Conservation (phyloP, 2,797 vertebrate species). For the Nasua narica region DNA sequence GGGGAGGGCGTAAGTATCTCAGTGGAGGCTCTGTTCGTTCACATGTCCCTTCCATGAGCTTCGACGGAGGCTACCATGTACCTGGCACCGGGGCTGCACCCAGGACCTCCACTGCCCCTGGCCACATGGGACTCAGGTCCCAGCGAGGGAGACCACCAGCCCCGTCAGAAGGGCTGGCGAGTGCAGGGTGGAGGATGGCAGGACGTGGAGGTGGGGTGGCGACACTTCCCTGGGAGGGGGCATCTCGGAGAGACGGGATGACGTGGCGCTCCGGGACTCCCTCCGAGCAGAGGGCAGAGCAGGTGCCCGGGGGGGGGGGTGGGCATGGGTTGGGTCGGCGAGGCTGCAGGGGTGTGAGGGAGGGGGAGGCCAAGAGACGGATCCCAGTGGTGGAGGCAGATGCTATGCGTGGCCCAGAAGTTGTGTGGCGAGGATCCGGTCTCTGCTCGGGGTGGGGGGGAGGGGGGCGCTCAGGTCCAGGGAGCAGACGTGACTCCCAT, state of each 20-base stretch:
- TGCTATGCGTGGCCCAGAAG: background rate
- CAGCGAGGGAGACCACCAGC: background rate
- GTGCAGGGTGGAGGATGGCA: accelerated
- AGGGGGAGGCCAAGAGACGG: background rate
- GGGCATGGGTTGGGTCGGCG: accelerated
- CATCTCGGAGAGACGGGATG: background rate
- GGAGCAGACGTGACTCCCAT: background rate
- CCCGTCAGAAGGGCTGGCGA: accelerated
- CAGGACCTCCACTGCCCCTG: accelerated
- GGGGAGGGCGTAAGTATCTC: background rate
- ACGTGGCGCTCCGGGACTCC: accelerated
- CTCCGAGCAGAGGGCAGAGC: background rate
- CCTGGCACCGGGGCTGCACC: background rate
- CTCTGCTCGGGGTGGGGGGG: background rate
- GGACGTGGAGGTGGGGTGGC: no score
- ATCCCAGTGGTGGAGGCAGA: background rate
- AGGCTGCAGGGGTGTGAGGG: background rate
- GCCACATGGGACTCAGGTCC: background rate
- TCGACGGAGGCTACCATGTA: accelerated
- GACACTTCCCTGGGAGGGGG: background rate
- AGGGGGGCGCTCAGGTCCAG: background rate
- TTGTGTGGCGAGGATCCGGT: background rate
- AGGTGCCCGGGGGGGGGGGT: background rate
- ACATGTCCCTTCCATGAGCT: background rate
- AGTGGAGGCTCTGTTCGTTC: background rate